Evolutionary conservation across 2,888 invertebrate species (phyloP), one percentile per base, ranked within the genome.

Genomic region (Allolobophora icterica): DNA sequence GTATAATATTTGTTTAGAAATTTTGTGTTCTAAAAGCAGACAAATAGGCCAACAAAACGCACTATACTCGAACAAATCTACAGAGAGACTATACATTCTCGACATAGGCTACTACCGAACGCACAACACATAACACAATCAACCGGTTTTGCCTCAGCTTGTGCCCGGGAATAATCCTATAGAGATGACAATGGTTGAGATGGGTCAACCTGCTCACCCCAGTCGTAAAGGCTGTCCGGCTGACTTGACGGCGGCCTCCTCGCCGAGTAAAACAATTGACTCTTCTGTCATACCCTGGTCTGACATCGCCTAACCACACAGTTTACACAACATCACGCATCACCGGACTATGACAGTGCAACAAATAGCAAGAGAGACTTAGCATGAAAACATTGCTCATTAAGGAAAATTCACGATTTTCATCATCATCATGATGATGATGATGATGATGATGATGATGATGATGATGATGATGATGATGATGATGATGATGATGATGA

Each of bases 151-250:
- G 45, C 45, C 19, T 15, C 45, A 45, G 45, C 45, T 45, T 17
- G 45, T 19, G 45, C 45, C 45, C 45, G n/a, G 30, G 8, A 71
- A n/a, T 71, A n/a, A 71, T 6, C n/a, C 71, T 71, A 71, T n/a
- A 71, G 71, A 71, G n/a, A 71, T n/a, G 8, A 71, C 21, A 71
- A 71, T 71, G 71, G 71, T 71, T 35, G 21, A 38, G 87, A 87
- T 11, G 34, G n/a, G 34, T 87, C 35, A 87, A 87, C 87, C 87
- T 87, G 87, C 94, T 93, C 94, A 99, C 99, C 99, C 99, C 96
- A 99, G 97, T 96, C 98, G 98, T 96, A 98, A 97, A 96, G 98
- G 98, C 97, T 98, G 98, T 96, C 98, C 98, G 96, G 98, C 98
- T 95, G 98, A 45, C 33, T 97, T 97, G 95, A 98, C 97, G 95